Conservation (phyloP, 2,113 vertebrate species). For the Limanda limanda region DNA sequence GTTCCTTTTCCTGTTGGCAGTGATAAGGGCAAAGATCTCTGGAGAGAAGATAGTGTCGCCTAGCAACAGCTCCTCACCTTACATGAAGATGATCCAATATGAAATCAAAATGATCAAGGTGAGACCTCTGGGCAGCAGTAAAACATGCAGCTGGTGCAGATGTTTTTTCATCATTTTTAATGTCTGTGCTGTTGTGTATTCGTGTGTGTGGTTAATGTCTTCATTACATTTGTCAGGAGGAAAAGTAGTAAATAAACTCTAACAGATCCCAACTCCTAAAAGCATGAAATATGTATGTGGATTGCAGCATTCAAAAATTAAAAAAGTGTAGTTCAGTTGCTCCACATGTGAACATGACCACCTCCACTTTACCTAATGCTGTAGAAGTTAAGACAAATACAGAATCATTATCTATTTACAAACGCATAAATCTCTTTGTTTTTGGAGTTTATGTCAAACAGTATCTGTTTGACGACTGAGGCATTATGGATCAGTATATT, state of each 20-base stretch:
- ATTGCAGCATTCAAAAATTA: not conserved
- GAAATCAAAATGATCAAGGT: conserved; percentile 98
- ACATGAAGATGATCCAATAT: conserved; percentile 92
- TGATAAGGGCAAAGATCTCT: conserved; percentile 90
- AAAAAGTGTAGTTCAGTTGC: not conserved
- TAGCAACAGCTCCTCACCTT: conserved; percentile 83
- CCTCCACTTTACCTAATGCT: not conserved
- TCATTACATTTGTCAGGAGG: not conserved
- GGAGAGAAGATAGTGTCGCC: conserved; percentile 91
- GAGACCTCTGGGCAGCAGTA: conserved; percentile 57
- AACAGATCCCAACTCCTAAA: not conserved
- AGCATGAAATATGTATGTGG: not conserved
- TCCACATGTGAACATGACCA: not conserved
- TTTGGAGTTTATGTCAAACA: not conserved
- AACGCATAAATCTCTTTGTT: not conserved
- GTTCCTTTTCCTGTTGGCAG: conserved; percentile 69
- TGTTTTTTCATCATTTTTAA: not conserved
- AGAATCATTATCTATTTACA: not conserved
- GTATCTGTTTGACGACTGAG: not conserved
- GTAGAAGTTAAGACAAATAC: too few species aligned
- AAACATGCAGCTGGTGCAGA: conserved; percentile 14
- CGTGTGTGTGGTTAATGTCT: not conserved
- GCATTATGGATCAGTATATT: too few species aligned
- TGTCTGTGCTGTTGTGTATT: not conserved
- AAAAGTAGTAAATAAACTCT: not conserved